Evolutionary conservation across 2,113 vertebrate species (phyloP), one percentile per base, ranked within the genome.

Genomic region (Argyrosomus japonicus): DNA sequence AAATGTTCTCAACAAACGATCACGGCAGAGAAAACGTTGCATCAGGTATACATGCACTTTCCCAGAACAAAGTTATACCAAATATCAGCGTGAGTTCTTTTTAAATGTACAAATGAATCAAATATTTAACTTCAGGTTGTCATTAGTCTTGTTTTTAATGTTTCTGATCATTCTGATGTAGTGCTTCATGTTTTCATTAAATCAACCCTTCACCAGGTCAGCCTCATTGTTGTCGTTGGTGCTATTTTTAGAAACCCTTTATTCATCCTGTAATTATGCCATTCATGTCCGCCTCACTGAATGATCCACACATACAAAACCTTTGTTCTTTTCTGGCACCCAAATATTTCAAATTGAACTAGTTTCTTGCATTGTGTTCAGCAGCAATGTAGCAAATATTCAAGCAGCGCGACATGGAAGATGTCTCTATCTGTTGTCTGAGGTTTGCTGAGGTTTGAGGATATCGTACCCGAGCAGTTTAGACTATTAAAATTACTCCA

Each of bases 341-440:
- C 11, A 63, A 76, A 69, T 69, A 62, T 71, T 71, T 63, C 13
- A 47, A 64, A 62, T 43, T 76, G 10, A 27, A 56, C 74, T 27
- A 45, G 48, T 29, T 56, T 32, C 50, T 36, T 25, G 36, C 2
- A 47, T 3, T 79, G n/a, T 69, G 65, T 58, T 77, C 43, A 68
- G 27, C 57, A 70, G 32, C 76, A 60, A 8, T 60, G 17, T 19
- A 27, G n/a, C 27, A 50, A 60, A 78, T 58, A 32, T 77, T 50
- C 23, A 18, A 58, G 6, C 2, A 19, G 9, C 19, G 15, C 0
- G 17, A 15, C 56, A 32, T 19, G 14, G 19, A 68, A n/a, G 36
- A 29, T 3, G 18, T 6, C 2, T 54, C 40, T 9, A n/a, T 54
- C 48, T 36, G 27, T 21, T 67, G 19, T 58, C 18, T 21, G 17